Evolutionary conservation across 2,888 invertebrate species (phyloP).

Genomic region (Venusia cambrica): DNA sequence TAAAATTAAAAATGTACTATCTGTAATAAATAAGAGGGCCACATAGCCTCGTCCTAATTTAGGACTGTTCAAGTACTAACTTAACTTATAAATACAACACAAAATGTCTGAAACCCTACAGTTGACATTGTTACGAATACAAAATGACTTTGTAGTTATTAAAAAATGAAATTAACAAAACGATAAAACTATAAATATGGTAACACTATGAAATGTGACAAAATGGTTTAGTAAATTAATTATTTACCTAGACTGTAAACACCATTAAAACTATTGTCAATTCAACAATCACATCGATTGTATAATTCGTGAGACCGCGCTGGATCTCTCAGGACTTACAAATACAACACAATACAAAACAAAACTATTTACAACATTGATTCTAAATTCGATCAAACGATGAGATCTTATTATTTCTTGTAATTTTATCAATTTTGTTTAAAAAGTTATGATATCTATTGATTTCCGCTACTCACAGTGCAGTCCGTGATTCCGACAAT

Average conservation of each 20-base stretch:
- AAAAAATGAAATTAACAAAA: conserved; percentile 1
- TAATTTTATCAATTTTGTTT: too few relatives aligned
- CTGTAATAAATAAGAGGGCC: conserved; percentile 39
- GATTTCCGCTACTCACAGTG: too few relatives aligned
- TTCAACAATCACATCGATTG: not conserved
- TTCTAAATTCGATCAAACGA: too few relatives aligned
- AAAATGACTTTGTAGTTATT: conserved; percentile 12
- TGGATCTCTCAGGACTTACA: too few relatives aligned
- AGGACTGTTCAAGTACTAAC: conserved; percentile 42
- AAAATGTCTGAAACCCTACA: conserved; percentile 3
- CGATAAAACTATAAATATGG: conserved; percentile 10
- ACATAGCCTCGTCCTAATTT: conserved; percentile 67
- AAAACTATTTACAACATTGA: too few relatives aligned
- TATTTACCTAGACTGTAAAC: too few relatives aligned
- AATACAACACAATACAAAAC: too few relatives aligned
- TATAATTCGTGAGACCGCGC: conserved; percentile 4
- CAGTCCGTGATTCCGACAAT: too few relatives aligned
- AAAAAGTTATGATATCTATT: too few relatives aligned
- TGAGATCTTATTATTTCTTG: too few relatives aligned
- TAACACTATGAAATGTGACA: conserved; percentile 14
- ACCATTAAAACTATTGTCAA: not conserved
- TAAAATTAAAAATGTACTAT: conserved; percentile 11
- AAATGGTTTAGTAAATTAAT: conserved; percentile 3
- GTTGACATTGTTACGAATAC: conserved; percentile 9
- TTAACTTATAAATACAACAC: conserved; percentile 1